These are phyloP conservation scores for Apomyelois bistriatella DNA, from an alignment of 2,888 invertebrate genomes.

Conservation along the genomic window DNA sequence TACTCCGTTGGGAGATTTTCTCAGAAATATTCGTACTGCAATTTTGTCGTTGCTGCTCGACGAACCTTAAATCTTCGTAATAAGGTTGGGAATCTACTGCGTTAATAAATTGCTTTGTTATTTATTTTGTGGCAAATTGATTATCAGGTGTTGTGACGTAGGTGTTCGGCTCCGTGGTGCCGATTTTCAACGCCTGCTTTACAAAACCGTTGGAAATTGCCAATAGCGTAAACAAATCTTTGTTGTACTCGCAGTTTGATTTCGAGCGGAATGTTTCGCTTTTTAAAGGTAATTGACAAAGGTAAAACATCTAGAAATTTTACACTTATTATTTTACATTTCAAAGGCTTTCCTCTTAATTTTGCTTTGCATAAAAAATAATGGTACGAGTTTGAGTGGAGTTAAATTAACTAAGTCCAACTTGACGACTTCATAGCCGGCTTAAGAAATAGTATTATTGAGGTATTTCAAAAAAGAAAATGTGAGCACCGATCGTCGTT, in stretches of 20 bases:
- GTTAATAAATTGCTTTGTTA: slow-evolving; percentile 31
- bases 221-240: slow-evolving; percentile 6
- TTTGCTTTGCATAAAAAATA: too few species aligned
- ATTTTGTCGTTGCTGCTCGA: slow-evolving; percentile 21
- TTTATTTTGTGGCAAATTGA: slow-evolving; percentile 62
- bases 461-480: background rate
- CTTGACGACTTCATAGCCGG: too few species aligned
- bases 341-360: too few species aligned
- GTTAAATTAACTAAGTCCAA: too few species aligned
- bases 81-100: slow-evolving; percentile 22
- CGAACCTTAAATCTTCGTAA: slow-evolving; percentile 1
- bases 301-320: background rate
- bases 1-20: slow-evolving; percentile 45
- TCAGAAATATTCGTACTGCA: slow-evolving; percentile 36
- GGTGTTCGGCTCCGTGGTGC: slow-evolving; percentile 11
- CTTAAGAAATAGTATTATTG: too few species aligned
- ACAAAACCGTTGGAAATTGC: slow-evolving; percentile 4
- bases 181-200: slow-evolving; percentile 8
- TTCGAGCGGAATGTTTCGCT: background rate
- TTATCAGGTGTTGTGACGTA: slow-evolving; percentile 50
- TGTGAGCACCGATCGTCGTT: background rate
- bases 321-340: too few species aligned
- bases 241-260: slow-evolving; percentile 7
- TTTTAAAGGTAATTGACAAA: background rate
- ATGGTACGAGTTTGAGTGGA: too few species aligned